Conservation (phyloP, 2,797 vertebrate genomes). For the Masticophis lateralis region DNA sequence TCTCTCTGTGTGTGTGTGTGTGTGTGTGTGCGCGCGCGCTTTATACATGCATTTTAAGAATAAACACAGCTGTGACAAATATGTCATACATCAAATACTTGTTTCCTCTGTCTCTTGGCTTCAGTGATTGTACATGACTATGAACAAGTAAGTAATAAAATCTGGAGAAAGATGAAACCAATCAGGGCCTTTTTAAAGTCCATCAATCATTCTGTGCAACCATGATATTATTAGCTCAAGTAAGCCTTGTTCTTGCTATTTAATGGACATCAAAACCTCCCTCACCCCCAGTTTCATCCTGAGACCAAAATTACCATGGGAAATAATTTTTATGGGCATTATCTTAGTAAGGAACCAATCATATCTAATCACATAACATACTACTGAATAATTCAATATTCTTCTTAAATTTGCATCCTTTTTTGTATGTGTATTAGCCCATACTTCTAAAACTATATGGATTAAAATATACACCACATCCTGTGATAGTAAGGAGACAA, state of each 20-base stretch:
- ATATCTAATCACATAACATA: slow-evolving; percentile 68
- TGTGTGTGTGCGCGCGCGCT: slow-evolving; percentile 68
- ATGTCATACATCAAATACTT: slow-evolving; percentile 93
- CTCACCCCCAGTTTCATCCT: slow-evolving; percentile 29
- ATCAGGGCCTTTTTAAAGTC: slow-evolving; percentile 88
- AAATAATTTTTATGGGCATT: slow-evolving; percentile 67
- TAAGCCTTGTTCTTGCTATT: slow-evolving; percentile 88
- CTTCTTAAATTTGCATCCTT: slow-evolving; percentile 66
- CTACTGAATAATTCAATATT: slow-evolving; percentile 66
- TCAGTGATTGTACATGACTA: slow-evolving; percentile 90
- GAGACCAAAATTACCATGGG: slow-evolving; percentile 58
- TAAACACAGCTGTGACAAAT: slow-evolving; percentile 85
- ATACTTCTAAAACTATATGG: slow-evolving; percentile 55
- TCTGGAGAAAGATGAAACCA: slow-evolving; percentile 95
- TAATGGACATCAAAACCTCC: slow-evolving; percentile 84
- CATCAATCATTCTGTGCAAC: slow-evolving; percentile 87
- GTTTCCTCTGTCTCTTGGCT: slow-evolving; percentile 83
- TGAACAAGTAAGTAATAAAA: slow-evolving; percentile 95
- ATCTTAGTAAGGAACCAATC: slow-evolving; percentile 64
- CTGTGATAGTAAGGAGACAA: slow-evolving; percentile 58
- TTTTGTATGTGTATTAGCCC: slow-evolving; percentile 50
- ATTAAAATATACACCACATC: slow-evolving; percentile 21
- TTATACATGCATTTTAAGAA: slow-evolving; percentile 71
- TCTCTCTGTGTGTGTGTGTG: slow-evolving; percentile 70
- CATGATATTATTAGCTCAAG: slow-evolving; percentile 90